These are phyloP conservation scores for Zeus faber DNA, from an alignment of 2,113 vertebrate genomes.

Conservation along the genomic window DNA sequence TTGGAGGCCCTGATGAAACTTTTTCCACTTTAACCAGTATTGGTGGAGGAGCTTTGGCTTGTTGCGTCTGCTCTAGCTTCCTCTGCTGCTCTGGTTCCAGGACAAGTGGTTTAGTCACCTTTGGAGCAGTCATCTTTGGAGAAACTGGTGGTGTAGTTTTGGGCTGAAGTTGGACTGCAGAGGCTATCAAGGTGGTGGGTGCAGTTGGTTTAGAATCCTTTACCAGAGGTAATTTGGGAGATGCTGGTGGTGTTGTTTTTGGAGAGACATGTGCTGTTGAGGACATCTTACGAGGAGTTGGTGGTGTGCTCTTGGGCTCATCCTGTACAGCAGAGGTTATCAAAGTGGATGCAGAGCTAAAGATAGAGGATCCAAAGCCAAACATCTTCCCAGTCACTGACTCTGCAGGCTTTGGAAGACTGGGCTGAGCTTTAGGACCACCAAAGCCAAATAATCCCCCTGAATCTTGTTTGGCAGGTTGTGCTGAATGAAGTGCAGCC, in stretches of 20 bases:
- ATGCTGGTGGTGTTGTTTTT: no score
- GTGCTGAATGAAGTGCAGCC: no score
- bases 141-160: slow-evolving; percentile 56
- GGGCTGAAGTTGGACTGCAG: no score
- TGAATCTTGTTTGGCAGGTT: slow-evolving; percentile 71
- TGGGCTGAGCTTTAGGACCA: slow-evolving; percentile 46
- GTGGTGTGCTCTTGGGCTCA: no score
- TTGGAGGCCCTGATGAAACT: slow-evolving; percentile 27
- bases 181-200: slow-evolving; percentile 66
- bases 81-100: slow-evolving; percentile 48
- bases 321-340: no score
- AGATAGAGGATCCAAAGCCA: slow-evolving; percentile 71
- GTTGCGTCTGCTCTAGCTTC: slow-evolving; percentile 58
- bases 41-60: slow-evolving; percentile 51
- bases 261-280: no score
- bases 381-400: slow-evolving; percentile 74
- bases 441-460: slow-evolving; percentile 74
- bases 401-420: slow-evolving; percentile 50
- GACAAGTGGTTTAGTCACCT: slow-evolving; percentile 31
- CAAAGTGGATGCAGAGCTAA: slow-evolving; percentile 72
- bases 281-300: no score
- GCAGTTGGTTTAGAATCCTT: no score
- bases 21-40: slow-evolving; percentile 37
- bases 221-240: no score
- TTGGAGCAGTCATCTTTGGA: slow-evolving; percentile 44